Evolutionary conservation across 1,140 invertebrate genomes (phyloP).

Genomic region (Notospermus geniculatus): DNA sequence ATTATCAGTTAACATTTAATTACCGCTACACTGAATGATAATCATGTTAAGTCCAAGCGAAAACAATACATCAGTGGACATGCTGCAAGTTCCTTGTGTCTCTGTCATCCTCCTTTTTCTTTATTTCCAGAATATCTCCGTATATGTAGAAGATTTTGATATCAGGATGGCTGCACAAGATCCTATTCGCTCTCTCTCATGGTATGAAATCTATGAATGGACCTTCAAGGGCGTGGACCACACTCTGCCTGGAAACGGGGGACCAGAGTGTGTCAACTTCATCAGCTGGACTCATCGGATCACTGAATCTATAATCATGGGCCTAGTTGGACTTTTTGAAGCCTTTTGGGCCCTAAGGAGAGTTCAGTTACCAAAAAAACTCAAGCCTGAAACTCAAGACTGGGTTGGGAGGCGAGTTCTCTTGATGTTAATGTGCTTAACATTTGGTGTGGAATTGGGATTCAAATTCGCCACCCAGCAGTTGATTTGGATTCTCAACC

Average conservation of each 20-base stretch:
- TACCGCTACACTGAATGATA: too few relatives aligned
- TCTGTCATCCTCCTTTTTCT: too few relatives aligned
- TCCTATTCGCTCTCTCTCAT: not conserved
- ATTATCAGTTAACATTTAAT: too few relatives aligned
- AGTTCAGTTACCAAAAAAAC: slow-evolving; percentile 26
- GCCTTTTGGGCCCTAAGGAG: slow-evolving; percentile 22
- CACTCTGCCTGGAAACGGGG: slow-evolving; percentile 63
- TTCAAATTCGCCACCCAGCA: slow-evolving; percentile 87
- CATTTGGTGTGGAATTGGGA: slow-evolving; percentile 88
- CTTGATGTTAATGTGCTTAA: slow-evolving; percentile 56
- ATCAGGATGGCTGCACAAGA: too few relatives aligned
- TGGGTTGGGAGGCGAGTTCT: slow-evolving; percentile 33
- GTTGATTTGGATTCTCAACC: slow-evolving; percentile 90
- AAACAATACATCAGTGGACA: too few relatives aligned
- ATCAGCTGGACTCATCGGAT: slow-evolving; percentile 35
- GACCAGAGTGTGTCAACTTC: slow-evolving; percentile 40
- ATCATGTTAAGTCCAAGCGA: too few relatives aligned
- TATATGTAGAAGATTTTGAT: too few relatives aligned
- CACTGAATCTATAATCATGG: slow-evolving; percentile 37
- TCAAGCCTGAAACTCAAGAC: slow-evolving; percentile 6
- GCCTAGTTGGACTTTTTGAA: slow-evolving; percentile 27
- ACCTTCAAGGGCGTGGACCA: slow-evolving; percentile 78
- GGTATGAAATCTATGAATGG: slow-evolving; percentile 58
- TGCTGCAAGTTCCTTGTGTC: too few relatives aligned
- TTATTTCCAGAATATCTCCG: too few relatives aligned